Conservation (phyloP, 2,113 vertebrate species). For the Gracilinanus agilis region DNA sequence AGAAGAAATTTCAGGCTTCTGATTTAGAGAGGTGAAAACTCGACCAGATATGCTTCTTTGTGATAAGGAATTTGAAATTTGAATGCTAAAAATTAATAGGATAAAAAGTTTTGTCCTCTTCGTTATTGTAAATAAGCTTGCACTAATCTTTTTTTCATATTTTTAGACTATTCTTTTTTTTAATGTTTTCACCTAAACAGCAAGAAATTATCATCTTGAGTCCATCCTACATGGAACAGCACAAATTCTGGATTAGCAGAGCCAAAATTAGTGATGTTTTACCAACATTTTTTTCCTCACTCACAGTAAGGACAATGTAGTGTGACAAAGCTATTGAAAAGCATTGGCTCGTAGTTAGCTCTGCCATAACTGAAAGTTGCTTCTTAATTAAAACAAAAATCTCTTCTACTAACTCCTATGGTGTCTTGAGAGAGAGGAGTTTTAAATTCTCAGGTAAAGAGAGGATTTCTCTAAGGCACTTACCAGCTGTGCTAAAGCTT, state of each 20-base stretch:
- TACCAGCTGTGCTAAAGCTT: background rate
- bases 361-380: conserved; percentile 22
- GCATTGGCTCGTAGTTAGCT: background rate
- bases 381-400: background rate
- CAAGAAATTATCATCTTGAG: background rate
- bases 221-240: background rate
- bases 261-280: conserved; percentile 16
- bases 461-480: background rate
- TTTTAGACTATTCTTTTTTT: background rate
- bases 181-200: background rate
- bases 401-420: background rate
- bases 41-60: background rate
- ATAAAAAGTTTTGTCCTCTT: background rate
- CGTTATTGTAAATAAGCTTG: background rate
- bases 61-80: background rate
- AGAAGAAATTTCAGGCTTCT: background rate
- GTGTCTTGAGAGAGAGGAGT: conserved; percentile 27
- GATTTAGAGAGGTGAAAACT: background rate
- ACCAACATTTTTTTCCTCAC: background rate
- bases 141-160: background rate
- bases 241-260: conserved; percentile 50
- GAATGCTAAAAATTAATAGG: background rate
- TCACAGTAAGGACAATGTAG: conserved; percentile 16
- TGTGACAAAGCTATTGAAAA: conserved; percentile 17
- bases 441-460: conserved; percentile 3